Evolutionary conservation across 2,888 invertebrate species (phyloP).

Genomic region (Latheticus oryzae): DNA sequence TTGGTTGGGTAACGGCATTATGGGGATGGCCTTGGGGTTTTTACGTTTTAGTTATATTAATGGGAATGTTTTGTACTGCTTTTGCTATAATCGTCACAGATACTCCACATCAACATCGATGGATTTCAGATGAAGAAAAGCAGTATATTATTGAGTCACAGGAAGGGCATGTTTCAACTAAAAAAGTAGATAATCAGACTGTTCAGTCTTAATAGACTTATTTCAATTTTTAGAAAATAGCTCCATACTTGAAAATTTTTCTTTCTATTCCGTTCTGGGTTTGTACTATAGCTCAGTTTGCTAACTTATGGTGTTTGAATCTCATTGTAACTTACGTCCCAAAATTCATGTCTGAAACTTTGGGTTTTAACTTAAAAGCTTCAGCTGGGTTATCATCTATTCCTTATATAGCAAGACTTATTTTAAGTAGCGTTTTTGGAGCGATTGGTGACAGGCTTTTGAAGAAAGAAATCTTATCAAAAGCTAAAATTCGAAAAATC

Average conservation of each 20-base stretch:
- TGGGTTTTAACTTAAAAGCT: constrained; percentile 51
- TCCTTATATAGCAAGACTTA: constrained; percentile 52
- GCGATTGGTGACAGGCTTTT: constrained; percentile 50
- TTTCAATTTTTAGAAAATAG: constrained; percentile 29
- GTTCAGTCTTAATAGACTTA: background rate
- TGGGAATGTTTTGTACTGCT: constrained; percentile 68
- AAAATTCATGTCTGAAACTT: constrained; percentile 50
- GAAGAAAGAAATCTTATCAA: constrained; percentile 44
- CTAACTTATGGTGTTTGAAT: constrained; percentile 52
- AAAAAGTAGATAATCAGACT: constrained; percentile 45
- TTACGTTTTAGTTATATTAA: constrained; percentile 72
- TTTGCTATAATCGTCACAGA: constrained; percentile 76
- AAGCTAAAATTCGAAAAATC: constrained; percentile 49
- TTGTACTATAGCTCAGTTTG: constrained; percentile 48
- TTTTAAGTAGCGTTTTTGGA: constrained; percentile 51
- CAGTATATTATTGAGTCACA: constrained; percentile 68
- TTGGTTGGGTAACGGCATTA: constrained; percentile 73
- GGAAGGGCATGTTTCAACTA: constrained; percentile 48
- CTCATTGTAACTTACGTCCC: constrained; percentile 48
- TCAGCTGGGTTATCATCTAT: constrained; percentile 53
- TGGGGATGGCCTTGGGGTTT: constrained; percentile 78
- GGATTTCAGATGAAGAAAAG: constrained; percentile 73
- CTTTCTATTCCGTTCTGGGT: constrained; percentile 55
- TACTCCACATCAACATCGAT: constrained; percentile 73
- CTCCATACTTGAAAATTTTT: constrained; percentile 59